phyloP scores from a whole-genome alignment of 2,113 vertebrate species.

The Delphinus delphis region DNA sequence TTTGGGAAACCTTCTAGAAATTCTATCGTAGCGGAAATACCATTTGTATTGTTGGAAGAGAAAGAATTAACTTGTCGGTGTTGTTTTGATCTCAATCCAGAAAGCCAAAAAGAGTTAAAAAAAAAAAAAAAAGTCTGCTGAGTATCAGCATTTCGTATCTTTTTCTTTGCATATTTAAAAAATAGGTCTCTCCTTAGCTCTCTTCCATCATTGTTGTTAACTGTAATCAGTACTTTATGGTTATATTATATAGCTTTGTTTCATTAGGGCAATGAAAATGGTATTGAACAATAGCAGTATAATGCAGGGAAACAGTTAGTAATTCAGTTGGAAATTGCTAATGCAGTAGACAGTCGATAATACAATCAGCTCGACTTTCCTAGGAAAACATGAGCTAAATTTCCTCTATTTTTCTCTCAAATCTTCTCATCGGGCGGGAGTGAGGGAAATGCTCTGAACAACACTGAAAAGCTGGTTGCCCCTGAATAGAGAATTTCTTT shows the following conservation, averaged over 20 bases:
- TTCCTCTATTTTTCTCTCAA: constrained; percentile 44
- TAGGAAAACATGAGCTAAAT: constrained; percentile 56
- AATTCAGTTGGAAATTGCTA: constrained; percentile 71
- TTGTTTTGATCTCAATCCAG: constrained; percentile 56
- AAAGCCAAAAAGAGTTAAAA: constrained; percentile 5
- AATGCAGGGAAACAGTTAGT: constrained; percentile 69
- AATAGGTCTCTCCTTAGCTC: constrained; percentile 44
- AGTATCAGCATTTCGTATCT: constrained; percentile 50
- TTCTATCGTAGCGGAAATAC: constrained; percentile 48
- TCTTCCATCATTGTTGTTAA: constrained; percentile 64
- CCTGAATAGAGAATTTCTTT: constrained; percentile 20
- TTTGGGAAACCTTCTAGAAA: constrained; percentile 59
- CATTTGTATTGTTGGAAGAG: constrained; percentile 53
- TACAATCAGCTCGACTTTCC: constrained; percentile 66
- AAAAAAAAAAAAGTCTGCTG: not conserved
- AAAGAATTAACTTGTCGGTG: constrained; percentile 56
- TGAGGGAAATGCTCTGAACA: not conserved
- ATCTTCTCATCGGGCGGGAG: not conserved
- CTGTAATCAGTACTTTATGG: constrained; percentile 69
- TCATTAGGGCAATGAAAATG: constrained; percentile 73
- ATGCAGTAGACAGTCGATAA: constrained; percentile 59
- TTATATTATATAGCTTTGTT: constrained; percentile 70
- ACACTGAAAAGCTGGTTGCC: not conserved
- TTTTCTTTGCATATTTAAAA: constrained; percentile 67
- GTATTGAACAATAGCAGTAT: constrained; percentile 69